Base-by-base conservation (phyloP, 2,888 invertebrate genomes). In the Agonum fuliginosum region DNA sequence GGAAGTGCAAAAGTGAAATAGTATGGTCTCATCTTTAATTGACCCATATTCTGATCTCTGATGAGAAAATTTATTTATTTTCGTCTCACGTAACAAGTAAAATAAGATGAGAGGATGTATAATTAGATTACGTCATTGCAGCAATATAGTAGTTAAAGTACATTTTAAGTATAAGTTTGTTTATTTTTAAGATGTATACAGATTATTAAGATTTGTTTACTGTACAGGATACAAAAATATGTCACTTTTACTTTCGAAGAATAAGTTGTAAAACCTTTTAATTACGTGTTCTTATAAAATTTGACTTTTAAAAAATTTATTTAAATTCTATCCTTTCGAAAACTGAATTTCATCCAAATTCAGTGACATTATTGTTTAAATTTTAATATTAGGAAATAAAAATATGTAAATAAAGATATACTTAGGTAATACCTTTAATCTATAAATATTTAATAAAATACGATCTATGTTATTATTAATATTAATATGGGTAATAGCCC, bases 21-120 rank as follows among this genome's bases (percentile, higher is more conserved):
- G 17, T 17, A 12, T n/a, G 3, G 34, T 14, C 30, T 62, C 58
- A 30, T 62, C 58, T 62, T 27, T 62, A 30, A 30, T 62, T 62
- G 58, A 62, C 58, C 58, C 30, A 14, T 62, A 30, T 62, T 27
- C 27, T 62, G n/a, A 62, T 62, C 30, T 27, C 27, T 62, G n/a
- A 62, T 62, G 58, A 19, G 58, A 62, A 62, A 30, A 19, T 34
- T 27, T 62, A 19, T 62, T 62, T 62, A 62, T 30, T 62, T 62
- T 62, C 58, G 10, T 62, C 30, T 62, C 58, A 62, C 30, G 58
- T 34, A 62, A 17, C 30, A 62, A 6, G n/a, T 14, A 46, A 46
- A 46, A 4, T 46, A 3, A 17, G 58, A 62, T 62, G 58, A 27
- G 5, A 22, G 54, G 54, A 62, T 62, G 17, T 62, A 62, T 62